Base-by-base conservation (phyloP, 1,140 invertebrate species). In the Apis florea region DNA sequence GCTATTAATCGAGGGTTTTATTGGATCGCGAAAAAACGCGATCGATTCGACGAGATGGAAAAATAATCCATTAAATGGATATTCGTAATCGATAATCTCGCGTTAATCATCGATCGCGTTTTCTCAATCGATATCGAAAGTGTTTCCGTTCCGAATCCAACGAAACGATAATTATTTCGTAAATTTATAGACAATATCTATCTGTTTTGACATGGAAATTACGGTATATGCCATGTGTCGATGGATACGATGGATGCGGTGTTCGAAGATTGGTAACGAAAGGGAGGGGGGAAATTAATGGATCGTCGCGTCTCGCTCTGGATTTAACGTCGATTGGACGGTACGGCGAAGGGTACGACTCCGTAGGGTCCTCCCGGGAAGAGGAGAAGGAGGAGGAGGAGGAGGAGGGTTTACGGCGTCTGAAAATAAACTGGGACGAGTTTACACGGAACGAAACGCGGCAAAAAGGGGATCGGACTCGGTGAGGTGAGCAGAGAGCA, bases 401-500 rank as follows among this genome's bases (percentile, higher is more conserved):
- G 31, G 31, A 31, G 26, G 1, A 31, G 26, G 58, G 54, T 24
- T 70, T 54, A 54, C n/a, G 73, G 47, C 56, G 68, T 79, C 82
- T 67, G 76, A 79, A 89, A 90, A 90, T 87, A 89, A 89, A 90
- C 84, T 89, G 83, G 82, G 88, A 89, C 87, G 81, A 88, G 56
- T 26, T 40, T 68, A 75, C 79, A 82, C 74, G 82, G 80, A 88
- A 87, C 83, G 83, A 89, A 89, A 88, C 40, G 77, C 31, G 61
- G 72, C 78, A 82, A 89, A 89, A 88, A 89, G 79, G 87, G 84
- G 83, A 90, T 70, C 69, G 67, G 73, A 85, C 75, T 58, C 63
- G 77, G 64, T 66, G 79, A 83, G 88, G 81, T 82, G 76, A 83
- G 76, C 84, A 80, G 66, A 76, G 72, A 78, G 86, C 84, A 84